Percentiles rank a stretch among this genome's conserved stretches.
These are phyloP conservation scores for Ctenodactylus gundi DNA, from an alignment of 2,113 vertebrate genomes.

Conservation along the genomic window DNA sequence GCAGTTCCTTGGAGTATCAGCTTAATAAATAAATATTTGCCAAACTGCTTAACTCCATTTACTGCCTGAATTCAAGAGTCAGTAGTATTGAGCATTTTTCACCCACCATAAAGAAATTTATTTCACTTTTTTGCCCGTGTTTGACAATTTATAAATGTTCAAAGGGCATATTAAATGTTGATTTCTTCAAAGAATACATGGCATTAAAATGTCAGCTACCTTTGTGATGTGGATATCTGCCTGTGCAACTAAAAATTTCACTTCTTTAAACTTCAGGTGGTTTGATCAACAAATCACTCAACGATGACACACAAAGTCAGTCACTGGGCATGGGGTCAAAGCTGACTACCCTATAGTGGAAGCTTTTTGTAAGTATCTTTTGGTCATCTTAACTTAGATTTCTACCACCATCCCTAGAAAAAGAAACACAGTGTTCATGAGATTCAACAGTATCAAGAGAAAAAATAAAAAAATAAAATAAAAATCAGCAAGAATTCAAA, in stretches of 20 bases:
- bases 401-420: neutral
- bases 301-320: neutral
- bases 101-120: neutral
- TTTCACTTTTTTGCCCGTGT: neutral
- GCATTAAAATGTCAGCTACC: neutral
- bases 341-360: neutral
- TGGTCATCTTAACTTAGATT: neutral
- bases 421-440: neutral
- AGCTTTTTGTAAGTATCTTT: neutral
- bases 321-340: neutral
- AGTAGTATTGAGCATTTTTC: neutral
- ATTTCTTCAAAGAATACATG: neutral
- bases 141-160: constrained; percentile 15
- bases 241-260: neutral
- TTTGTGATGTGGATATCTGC: neutral
- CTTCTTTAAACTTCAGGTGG: neutral
- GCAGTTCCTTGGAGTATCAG: neutral
- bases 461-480: neutral
- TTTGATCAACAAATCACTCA: neutral
- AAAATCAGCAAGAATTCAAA: neutral
- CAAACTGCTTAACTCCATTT: neutral
- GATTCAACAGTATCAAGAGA: neutral
- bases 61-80: neutral
- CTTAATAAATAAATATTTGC: constrained; percentile 1
- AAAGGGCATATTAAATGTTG: constrained; percentile 19